Evolutionary conservation across 2,888 invertebrate genomes (phyloP).

Genomic region (Zhuqinia jingwanae): DNA sequence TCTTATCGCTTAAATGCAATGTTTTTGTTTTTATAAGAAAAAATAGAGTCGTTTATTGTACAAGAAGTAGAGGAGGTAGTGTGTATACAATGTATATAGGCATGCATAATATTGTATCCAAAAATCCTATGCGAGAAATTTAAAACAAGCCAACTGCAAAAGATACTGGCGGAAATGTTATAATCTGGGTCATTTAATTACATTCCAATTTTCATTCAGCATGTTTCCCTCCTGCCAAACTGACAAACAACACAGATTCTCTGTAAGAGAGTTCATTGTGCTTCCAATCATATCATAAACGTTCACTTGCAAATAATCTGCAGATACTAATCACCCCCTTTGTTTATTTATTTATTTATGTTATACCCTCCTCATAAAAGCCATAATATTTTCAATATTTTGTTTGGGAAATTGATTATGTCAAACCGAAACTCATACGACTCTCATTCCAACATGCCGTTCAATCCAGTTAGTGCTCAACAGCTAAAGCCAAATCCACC

Average conservation of each 20-base stretch:
- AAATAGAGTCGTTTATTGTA: not conserved
- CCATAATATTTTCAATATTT: not conserved
- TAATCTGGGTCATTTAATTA: slow-evolving; percentile 49
- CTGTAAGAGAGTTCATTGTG: too few relatives aligned
- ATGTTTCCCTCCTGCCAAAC: not conserved
- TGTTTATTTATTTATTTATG: slow-evolving; percentile 18
- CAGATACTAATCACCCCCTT: too few relatives aligned
- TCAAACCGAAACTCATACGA: slow-evolving; percentile 69
- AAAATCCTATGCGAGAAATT: not conserved
- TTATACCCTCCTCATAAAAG: not conserved
- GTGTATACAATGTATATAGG: too few relatives aligned
- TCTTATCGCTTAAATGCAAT: slow-evolving; percentile 17
- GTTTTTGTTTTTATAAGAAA: not conserved
- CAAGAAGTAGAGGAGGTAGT: not conserved
- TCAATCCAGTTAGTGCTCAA: slow-evolving; percentile 3
- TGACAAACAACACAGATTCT: too few relatives aligned
- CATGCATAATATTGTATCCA: too few relatives aligned
- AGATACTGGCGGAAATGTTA: slow-evolving; percentile 3
- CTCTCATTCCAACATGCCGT: slow-evolving; percentile 58
- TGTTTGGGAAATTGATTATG: slow-evolving; percentile 42
- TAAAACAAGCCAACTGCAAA: not conserved
- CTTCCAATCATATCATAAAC: too few relatives aligned
- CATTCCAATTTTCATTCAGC: slow-evolving; percentile 35
- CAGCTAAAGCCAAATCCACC: slow-evolving; percentile 44
- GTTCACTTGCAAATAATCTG: too few relatives aligned